Base-by-base conservation (phyloP, 2,113 vertebrate species). In the Paracanthobrama guichenoti region DNA sequence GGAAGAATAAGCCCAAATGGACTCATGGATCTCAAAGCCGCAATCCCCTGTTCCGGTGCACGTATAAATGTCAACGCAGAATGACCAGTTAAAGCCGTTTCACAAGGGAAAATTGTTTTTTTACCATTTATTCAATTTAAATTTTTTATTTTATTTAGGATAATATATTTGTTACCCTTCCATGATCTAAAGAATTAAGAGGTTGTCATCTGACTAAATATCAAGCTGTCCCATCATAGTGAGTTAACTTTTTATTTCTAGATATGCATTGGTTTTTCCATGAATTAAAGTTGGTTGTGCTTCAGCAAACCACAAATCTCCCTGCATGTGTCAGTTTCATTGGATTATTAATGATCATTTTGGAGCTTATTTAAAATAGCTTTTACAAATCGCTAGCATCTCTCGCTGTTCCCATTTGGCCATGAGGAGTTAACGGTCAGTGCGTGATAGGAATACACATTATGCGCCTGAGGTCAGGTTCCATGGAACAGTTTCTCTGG, bases 401-500 rank as follows among this genome's bases (percentile, higher is more conserved):
- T 35, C 31, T 71, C 18, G 4, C 39, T 46, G 7, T 72, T 72
- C 39, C 69, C 69, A 46, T 46, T 79, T 46, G 22, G 35, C 35
- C 59, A 6, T 6, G 42, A 79, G 57, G 14, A 20, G 57, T 64
- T 44, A 42, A 20, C 0, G 53, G 53, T 59, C 26, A 55, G 5
- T 77, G 11, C 12, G 10, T 77, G 59, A 12, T 79, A 64, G 77
- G 53, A 78, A 78, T 67, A 24, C 60, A 60, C 55, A 60, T 42
- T 26, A 42, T 16, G 31, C 4, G 7, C n/a, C 28, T 22, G n/a
- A 59, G 75, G n/a, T 71, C 75, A 44, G 46, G 53, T 84, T 84
- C n/a, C 75, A 62, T 79, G 55, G 59, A 80, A 26, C 53, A 12
- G n/a, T 82, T 67, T 26, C 62, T 28, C 62, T 71, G 42, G 22